Conservation (phyloP, 1,140 invertebrate genomes). For the Heliothis subflexa region DNA sequence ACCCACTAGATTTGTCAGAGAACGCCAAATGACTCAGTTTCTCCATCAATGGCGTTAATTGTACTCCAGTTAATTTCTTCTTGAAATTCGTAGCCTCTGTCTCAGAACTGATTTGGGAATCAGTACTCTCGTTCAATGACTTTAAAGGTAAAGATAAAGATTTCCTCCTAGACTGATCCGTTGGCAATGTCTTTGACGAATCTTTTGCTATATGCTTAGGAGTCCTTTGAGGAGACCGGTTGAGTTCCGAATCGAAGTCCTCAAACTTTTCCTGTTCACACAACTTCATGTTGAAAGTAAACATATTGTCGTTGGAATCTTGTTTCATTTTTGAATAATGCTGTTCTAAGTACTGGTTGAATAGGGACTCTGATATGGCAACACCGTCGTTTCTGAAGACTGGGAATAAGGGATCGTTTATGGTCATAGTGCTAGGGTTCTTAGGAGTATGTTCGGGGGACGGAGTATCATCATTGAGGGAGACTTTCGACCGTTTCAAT, state of each 20-base stretch:
- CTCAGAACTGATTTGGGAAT: conserved; percentile 79
- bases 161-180: conserved; percentile 87
- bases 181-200: conserved; percentile 67
- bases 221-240: conserved; percentile 76
- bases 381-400: conserved; percentile 91
- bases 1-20: conserved; percentile 90
- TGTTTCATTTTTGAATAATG: conserved; percentile 86
- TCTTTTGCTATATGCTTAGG: conserved; percentile 77
- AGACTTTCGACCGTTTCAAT: conserved; percentile 79
- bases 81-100: conserved; percentile 80
- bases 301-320: conserved; percentile 84
- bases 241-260: conserved; percentile 82
- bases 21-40: conserved; percentile 91
- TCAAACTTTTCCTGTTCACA: conserved; percentile 81
- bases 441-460: conserved; percentile 77
- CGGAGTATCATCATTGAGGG: conserved; percentile 73
- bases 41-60: conserved; percentile 93
- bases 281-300: conserved; percentile 77
- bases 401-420: conserved; percentile 92
- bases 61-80: conserved; percentile 87
- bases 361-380: conserved; percentile 90
- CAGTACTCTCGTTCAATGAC: conserved; percentile 86
- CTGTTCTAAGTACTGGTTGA: conserved; percentile 89
- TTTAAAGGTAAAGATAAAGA: conserved; percentile 91
- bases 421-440: conserved; percentile 87